phyloP scores from a whole-genome alignment of 92 coral and sea anemone species.

The Palythoa caribaeorum region DNA sequence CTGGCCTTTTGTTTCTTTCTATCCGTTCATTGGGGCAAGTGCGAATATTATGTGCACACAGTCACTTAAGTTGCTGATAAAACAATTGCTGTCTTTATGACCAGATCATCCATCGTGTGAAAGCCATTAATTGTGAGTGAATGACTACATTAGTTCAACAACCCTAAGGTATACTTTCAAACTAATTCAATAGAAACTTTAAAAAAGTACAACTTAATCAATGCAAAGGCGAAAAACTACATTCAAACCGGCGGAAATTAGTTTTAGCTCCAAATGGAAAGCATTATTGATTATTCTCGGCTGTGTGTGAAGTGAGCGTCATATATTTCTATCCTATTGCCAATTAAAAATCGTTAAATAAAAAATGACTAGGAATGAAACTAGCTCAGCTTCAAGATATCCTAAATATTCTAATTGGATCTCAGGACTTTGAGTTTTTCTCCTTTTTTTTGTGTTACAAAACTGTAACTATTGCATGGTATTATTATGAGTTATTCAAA shows the following conservation, averaged over 20 bases:
- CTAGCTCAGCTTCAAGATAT: not conserved
- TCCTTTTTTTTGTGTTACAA: not conserved
- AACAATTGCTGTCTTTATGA: conserved; percentile 38
- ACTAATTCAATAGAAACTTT: conserved; percentile 38
- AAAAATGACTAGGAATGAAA: not conserved
- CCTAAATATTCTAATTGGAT: not conserved
- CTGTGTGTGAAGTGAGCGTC: not conserved
- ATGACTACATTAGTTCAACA: conserved; percentile 22
- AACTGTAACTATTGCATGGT: conserved; percentile 7
- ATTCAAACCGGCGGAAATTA: conserved; percentile 42
- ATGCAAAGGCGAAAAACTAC: conserved; percentile 21
- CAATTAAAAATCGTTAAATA: conserved; percentile 30
- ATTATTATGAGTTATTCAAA: conserved; percentile 14
- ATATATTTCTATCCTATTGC: not conserved
- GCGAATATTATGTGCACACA: conserved; percentile 15
- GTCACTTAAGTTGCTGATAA: conserved; percentile 25
- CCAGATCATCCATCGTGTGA: not conserved
- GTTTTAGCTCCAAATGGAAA: conserved; percentile 24
- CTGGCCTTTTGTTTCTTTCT: conserved; percentile 14
- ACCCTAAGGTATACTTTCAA: conserved; percentile 18
- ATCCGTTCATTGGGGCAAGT: conserved; percentile 26
- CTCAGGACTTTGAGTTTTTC: not conserved
- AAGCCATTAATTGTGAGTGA: conserved; percentile 31
- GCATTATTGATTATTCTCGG: not conserved
- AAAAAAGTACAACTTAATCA: conserved; percentile 11